Evolutionary conservation across 92 coral and sea anemone species (phyloP), one percentile per base, ranked within the genome.

Genomic region (Diadumene lineata): DNA sequence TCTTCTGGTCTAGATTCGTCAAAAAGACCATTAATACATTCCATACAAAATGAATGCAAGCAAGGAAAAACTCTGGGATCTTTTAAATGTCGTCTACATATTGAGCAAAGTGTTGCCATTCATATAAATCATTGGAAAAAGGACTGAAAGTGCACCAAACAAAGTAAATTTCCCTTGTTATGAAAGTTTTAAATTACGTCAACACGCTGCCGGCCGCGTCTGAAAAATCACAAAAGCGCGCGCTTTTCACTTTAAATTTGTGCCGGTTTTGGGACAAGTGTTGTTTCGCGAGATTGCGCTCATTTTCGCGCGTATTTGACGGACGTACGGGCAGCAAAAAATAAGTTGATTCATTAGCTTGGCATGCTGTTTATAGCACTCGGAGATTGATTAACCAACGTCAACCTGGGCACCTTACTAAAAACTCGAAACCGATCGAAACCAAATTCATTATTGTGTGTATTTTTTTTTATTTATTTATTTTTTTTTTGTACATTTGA

Each of bases 1-100:
- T 60, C 43, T 15, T 44, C 51, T 9, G 10, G 9, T 27, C 31
- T 34, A 10, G 50, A 25, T 28, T 21, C 31, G 60, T 16, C 25
- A 46, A 78, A 68, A 33, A 64, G 73, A 18, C 50, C 50, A 32
- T 22, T 34, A 22, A 78, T 58, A 46, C 82, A 78, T 28, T 67
- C n/a, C 51, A 53, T 19, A 43, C 82, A 78, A 56, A 53, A 78
- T 1, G 82, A 68, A 57, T 78, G 82, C 34, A 78, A 60, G 65
- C 82, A 78, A 32, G 82, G 82, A 4, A 68, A 28, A 10, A 78
- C 82, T 4, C 76, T 56, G 18, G 82, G 82, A 29, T 78, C 82
- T 60, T 57, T 56, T 60, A 16, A 57, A 28, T 64, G 25, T 16
- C 68, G 29, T 19, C 34, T 34, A 31, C 82, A 78, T 10, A 68